Evolutionary conservation across 2,797 vertebrate genomes (phyloP), one percentile per base, ranked within the genome.

Genomic region (Chromis chromis): DNA sequence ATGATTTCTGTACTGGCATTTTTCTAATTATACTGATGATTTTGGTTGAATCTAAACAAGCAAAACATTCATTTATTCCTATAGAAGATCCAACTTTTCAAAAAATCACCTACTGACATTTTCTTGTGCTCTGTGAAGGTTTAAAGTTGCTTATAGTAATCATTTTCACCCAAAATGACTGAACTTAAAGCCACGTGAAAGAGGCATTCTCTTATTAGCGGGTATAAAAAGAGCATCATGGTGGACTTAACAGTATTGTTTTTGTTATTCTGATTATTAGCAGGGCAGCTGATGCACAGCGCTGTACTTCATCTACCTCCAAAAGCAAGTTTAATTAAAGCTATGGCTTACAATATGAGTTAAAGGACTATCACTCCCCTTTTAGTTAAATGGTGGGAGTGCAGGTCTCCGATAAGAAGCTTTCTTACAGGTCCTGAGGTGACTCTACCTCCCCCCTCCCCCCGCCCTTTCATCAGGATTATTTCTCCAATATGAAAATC

Each of bases 401-500:
- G 91, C 81, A 81, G 80, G 82, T 85, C 78, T 91, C 58, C 74
- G 87, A 91, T 92, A 89, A 92, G 88, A 79, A 91, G 92, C 93
- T 92, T 93, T 93, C 78, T 90, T 90, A 89, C 67, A 64, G 86
- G 86, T 91, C 87, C 88, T 90, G 82, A 86, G 89, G 88, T 92
- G 90, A 92, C 89, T 86, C 40, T 22, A 25, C 42, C 63, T 21
- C 74, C 22, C n/a, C n/a, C 42, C 63, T 21, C 74, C 1, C 52
- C 63, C 56, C 57, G 31, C 25, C 73, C 28, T 57, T 76, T 86
- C 86, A 87, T 87, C 82, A 91, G 92, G 92, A 92, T 93, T 93
- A 93, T 88, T 90, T 56, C 89, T 90, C 83, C 92, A 91, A 90
- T 87, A 92, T 92, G 91, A 93, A 93, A 92, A 92, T 93, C 92